A percentile compares a stretch with the other conserved stretches of the same genome.
Conservation (phyloP, 1,140 invertebrate species). For the Neodiprion virginianus region DNA sequence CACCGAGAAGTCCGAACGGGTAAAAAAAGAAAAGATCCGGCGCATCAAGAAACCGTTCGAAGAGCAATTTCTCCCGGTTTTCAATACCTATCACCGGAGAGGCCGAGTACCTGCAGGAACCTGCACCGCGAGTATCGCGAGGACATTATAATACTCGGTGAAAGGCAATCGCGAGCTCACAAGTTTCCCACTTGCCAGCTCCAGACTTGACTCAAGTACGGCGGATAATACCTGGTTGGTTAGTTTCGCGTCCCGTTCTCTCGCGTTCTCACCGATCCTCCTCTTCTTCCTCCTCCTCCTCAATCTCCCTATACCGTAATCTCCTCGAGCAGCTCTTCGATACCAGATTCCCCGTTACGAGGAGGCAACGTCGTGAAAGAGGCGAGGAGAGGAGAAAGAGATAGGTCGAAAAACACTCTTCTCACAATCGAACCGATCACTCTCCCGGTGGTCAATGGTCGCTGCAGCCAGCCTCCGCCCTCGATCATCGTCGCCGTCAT, state of each 20-base stretch:
- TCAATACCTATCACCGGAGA: too few relatives aligned
- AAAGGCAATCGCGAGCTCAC: background rate
- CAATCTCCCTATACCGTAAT: background rate
- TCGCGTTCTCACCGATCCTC: slow-evolving; percentile 3
- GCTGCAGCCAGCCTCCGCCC: background rate
- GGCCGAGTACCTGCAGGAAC: too few relatives aligned
- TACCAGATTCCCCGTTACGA: slow-evolving; percentile 4
- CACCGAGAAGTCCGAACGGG: too few relatives aligned
- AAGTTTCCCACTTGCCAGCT: background rate
- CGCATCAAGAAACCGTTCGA: too few relatives aligned
- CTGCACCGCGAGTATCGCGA: too few relatives aligned
- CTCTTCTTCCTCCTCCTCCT: background rate
- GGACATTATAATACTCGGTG: background rate
- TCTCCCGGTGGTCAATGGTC: too few relatives aligned
- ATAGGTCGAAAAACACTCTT: too few relatives aligned
- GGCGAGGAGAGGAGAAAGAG: background rate
- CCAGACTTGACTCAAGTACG: background rate
- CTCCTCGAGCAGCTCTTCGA: background rate
- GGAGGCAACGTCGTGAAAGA: background rate
- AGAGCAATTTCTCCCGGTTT: too few relatives aligned
- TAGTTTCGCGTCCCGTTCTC: background rate
- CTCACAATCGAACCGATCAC: too few relatives aligned
- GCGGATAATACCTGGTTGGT: background rate
- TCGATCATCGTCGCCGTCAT: background rate
- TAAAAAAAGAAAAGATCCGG: too few relatives aligned